These are phyloP conservation scores for Encarsia formosa DNA, from an alignment of 2,888 invertebrate genomes.

Conservation along the genomic window DNA sequence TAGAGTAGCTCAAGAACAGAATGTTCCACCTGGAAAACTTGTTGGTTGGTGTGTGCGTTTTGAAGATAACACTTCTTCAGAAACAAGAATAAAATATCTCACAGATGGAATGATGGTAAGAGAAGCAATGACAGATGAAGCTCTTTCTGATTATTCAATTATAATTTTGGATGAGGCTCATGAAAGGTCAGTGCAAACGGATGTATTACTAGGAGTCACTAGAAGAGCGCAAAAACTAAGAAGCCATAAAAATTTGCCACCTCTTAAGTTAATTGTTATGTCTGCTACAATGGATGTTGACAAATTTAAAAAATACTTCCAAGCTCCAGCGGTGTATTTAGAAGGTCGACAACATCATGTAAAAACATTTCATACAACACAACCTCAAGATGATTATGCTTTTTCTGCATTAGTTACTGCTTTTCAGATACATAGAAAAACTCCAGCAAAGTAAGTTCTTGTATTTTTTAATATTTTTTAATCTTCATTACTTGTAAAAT, in stretches of 20 bases:
- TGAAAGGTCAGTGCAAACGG: slow-evolving; percentile 90
- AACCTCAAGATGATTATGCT: slow-evolving; percentile 77
- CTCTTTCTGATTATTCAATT: slow-evolving; percentile 72
- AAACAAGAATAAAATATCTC: slow-evolving; percentile 84
- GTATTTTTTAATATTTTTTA: background rate
- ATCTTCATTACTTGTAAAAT: no score
- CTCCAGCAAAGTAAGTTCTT: slow-evolving; percentile 69
- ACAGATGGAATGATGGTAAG: slow-evolving; percentile 93
- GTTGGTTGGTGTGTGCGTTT: slow-evolving; percentile 84
- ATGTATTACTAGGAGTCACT: slow-evolving; percentile 89
- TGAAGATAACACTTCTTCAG: slow-evolving; percentile 77
- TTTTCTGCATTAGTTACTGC: slow-evolving; percentile 79
- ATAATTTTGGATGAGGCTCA: slow-evolving; percentile 93
- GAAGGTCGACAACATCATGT: slow-evolving; percentile 86
- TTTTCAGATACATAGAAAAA: slow-evolving; percentile 81
- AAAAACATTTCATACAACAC: slow-evolving; percentile 67
- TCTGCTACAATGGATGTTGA: slow-evolving; percentile 97
- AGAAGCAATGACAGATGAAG: slow-evolving; percentile 78
- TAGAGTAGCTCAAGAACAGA: slow-evolving; percentile 86
- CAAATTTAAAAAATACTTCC: slow-evolving; percentile 85
- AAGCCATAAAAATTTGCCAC: slow-evolving; percentile 56
- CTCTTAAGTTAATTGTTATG: slow-evolving; percentile 80
- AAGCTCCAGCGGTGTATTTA: slow-evolving; percentile 79
- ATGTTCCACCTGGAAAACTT: slow-evolving; percentile 65
- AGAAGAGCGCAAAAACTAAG: slow-evolving; percentile 80